phyloP scores from a whole-genome alignment of 2,888 invertebrate species.

The Leptothorax acervorum region DNA sequence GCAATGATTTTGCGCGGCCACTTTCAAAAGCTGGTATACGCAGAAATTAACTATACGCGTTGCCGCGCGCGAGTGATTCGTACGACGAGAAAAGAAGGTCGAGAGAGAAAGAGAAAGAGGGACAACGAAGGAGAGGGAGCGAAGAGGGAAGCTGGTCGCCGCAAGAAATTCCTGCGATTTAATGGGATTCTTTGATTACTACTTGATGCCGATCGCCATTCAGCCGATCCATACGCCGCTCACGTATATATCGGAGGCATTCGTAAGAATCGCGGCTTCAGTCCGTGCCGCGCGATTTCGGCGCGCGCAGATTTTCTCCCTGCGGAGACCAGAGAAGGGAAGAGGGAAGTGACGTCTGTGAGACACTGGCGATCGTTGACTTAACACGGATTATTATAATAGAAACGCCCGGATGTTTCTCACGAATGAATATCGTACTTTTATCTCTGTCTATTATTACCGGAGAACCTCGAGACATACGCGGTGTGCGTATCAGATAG shows the following conservation, averaged over 20 bases:
- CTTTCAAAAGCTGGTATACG: conserved; percentile 67
- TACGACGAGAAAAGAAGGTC: conserved; percentile 30
- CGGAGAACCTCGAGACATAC: neutral
- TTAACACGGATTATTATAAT: conserved; percentile 41
- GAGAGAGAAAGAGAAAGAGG: conserved; percentile 43
- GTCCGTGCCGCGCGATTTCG: conserved; percentile 69
- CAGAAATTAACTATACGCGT: conserved; percentile 66
- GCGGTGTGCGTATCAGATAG: conserved; percentile 32
- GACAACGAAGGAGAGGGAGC: conserved; percentile 62
- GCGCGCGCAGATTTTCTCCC: conserved; percentile 59
- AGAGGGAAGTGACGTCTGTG: conserved; percentile 2
- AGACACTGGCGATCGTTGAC: conserved; percentile 35
- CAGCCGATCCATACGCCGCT: conserved; percentile 79
- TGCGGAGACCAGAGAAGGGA: neutral
- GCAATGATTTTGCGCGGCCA: conserved; percentile 60
- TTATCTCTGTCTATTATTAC: conserved; percentile 26
- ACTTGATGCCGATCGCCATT: conserved; percentile 82
- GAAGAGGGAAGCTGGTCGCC: conserved; percentile 75
- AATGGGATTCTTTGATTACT: conserved; percentile 85
- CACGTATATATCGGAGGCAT: conserved; percentile 79
- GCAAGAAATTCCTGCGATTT: conserved; percentile 84
- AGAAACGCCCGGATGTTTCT: conserved; percentile 45
- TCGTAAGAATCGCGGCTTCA: conserved; percentile 80
- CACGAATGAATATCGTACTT: conserved; percentile 38
- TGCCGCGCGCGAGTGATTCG: conserved; percentile 50